Evolutionary conservation across 2,888 invertebrate species (phyloP), one percentile per base, ranked within the genome.

Genomic region (Cactoblastis cactorum): DNA sequence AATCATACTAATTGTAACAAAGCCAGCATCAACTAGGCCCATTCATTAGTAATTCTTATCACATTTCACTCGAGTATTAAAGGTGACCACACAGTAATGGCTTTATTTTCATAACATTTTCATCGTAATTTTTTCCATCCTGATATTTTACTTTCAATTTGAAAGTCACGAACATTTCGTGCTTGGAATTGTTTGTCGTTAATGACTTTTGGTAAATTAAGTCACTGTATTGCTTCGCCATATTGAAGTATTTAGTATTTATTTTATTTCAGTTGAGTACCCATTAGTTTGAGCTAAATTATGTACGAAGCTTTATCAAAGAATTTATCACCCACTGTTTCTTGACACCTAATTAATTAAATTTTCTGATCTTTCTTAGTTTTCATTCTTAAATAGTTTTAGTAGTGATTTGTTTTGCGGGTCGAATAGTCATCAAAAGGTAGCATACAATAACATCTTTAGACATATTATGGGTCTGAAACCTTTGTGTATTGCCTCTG

Each of bases 71-170:
- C 28, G 5, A 19, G 22, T 8, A 46, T 45, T 22, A 19, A 35
- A 22, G 34, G 35, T 28, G 28, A 28, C 33, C 33, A 34, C 12
- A 17, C 32, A 35, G 34, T 18, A 39, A 49, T 18, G 24, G 14
- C 38, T 48, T 38, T 38, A 48, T 38, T 38, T 48, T 38, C 37
- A 28, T 28, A 48, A 32, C 38, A 22, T 48, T 38, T 48, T 38
- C 28, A 28, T 48, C 38, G 28, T 17, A 28, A 24, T 3, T 6
- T 35, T 28, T 46, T n/a, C 14, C 19, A n/a, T 35, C 1, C 18
- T 6, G 14, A 34, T 46, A 11, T 12, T 35, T 46, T 34, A 45
- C 34, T 35, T 35, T 34, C 34, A 46, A 46, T 46, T 46, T 19
- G 12, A 34, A 22, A 46, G 46, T 46, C 46, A 46, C 46, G 46